Percentiles rank a stretch among this genome's conserved stretches.
These are phyloP conservation scores for Manis javanica DNA, from an alignment of 2,797 vertebrate species.

Conservation along the genomic window DNA sequence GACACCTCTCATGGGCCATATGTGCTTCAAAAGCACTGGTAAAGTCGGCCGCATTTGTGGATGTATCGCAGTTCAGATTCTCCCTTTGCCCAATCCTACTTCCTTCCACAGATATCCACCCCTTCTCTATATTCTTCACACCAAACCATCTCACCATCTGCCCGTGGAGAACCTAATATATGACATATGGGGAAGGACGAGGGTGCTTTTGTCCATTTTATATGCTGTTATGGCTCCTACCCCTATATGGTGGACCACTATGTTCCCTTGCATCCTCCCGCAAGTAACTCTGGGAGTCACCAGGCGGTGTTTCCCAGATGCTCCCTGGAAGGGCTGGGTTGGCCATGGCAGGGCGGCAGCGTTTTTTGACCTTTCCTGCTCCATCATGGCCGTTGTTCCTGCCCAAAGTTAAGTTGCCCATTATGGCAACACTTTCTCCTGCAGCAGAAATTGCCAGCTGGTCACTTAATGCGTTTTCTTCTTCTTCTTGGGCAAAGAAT, in stretches of 20 bases:
- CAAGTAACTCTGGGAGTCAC: background rate
- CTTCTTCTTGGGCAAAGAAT: background rate
- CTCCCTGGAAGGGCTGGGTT: background rate
- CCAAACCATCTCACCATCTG: background rate
- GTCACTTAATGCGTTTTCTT: background rate
- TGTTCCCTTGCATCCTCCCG: background rate
- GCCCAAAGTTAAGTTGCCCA: background rate
- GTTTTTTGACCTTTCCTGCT: background rate
- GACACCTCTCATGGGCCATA: background rate
- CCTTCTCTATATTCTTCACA: background rate
- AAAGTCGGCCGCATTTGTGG: background rate
- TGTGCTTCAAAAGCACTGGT: no score
- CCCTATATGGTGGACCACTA: background rate
- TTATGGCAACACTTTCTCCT: background rate
- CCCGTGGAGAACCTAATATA: background rate
- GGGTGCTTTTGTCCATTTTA: background rate
- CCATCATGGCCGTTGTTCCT: background rate
- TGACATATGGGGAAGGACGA: background rate
- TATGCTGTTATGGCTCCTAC: background rate
- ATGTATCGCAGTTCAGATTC: background rate
- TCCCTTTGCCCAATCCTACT: background rate
- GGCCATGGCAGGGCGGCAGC: background rate
- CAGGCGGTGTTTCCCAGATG: background rate
- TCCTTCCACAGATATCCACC: background rate
- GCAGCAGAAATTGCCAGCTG: background rate